Evolutionary conservation across 2,797 vertebrate species (phyloP).

Genomic region (Echeneis naucrates): DNA sequence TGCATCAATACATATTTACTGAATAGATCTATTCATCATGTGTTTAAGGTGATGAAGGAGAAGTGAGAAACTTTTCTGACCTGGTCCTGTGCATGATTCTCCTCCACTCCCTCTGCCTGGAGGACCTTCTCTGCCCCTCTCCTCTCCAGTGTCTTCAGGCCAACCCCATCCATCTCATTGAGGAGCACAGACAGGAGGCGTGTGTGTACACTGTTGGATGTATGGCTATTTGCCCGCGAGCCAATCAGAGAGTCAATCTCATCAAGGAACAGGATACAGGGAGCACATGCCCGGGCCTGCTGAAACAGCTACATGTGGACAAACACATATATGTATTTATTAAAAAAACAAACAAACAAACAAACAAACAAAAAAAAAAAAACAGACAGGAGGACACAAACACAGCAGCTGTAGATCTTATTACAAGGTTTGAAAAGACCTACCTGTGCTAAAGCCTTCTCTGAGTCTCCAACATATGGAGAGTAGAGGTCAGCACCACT

Average conservation of each 20-base stretch:
- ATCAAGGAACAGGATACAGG: slow-evolving; percentile 95
- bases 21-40: neutral
- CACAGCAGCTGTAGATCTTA: neutral
- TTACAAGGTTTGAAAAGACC: neutral
- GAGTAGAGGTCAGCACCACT: slow-evolving; percentile 95
- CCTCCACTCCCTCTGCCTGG: slow-evolving; percentile 76
- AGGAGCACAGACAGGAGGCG: slow-evolving; percentile 94
- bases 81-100: slow-evolving; percentile 71
- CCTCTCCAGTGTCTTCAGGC: slow-evolving; percentile 89
- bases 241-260: slow-evolving; percentile 97
- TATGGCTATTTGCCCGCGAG: slow-evolving; percentile 80
- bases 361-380: no score
- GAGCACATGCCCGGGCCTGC: slow-evolving; percentile 92
- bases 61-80: slow-evolving; percentile 62
- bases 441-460: slow-evolving; percentile 94
- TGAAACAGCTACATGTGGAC: slow-evolving; percentile 86
- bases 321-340: slow-evolving; percentile 7
- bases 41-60: neutral
- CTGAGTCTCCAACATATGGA: slow-evolving; percentile 93
- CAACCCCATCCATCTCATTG: slow-evolving; percentile 96
- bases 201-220: slow-evolving; percentile 85
- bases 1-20: neutral
- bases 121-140: slow-evolving; percentile 81
- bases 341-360: neutral
- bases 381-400: neutral